Percentiles rank a stretch among this genome's conserved stretches.
phyloP scores from a whole-genome alignment of 2,888 invertebrate genomes.

The Xestia rhomboidea region DNA sequence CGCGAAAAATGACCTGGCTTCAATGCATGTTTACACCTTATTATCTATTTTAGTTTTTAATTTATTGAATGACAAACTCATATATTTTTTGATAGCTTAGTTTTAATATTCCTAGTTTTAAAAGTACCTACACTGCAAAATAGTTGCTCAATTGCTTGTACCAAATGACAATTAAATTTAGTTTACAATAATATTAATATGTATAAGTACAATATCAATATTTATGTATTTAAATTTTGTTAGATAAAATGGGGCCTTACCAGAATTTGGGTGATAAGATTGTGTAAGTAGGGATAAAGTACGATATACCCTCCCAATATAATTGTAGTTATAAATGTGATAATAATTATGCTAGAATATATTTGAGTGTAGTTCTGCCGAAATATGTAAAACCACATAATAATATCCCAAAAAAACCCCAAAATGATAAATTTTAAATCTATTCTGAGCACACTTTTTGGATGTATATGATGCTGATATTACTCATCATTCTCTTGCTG shows the following conservation, averaged over 20 bases:
- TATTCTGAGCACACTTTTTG: background rate
- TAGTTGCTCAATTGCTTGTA: slow-evolving; percentile 33
- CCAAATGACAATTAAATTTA: slow-evolving; percentile 12
- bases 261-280: background rate
- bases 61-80: background rate
- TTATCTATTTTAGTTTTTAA: background rate
- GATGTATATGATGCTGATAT: background rate
- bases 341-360: background rate
- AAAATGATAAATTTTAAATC: background rate
- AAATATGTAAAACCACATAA: background rate
- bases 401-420: background rate
- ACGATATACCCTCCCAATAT: background rate
- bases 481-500: no score
- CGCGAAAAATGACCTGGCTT: background rate
- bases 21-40: background rate
- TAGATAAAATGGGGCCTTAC: slow-evolving; percentile 14
- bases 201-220: slow-evolving; percentile 20
- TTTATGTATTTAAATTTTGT: slow-evolving; percentile 10
- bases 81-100: background rate
- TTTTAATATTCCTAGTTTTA: slow-evolving; percentile 6
- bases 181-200: slow-evolving; percentile 1
- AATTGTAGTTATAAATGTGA: background rate
- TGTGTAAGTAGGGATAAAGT: background rate
- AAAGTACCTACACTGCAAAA: background rate
- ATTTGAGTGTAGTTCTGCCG: background rate